These are phyloP conservation scores for Acridotheres tristis DNA, from an alignment of 2,797 vertebrate genomes.

Conservation along the genomic window DNA sequence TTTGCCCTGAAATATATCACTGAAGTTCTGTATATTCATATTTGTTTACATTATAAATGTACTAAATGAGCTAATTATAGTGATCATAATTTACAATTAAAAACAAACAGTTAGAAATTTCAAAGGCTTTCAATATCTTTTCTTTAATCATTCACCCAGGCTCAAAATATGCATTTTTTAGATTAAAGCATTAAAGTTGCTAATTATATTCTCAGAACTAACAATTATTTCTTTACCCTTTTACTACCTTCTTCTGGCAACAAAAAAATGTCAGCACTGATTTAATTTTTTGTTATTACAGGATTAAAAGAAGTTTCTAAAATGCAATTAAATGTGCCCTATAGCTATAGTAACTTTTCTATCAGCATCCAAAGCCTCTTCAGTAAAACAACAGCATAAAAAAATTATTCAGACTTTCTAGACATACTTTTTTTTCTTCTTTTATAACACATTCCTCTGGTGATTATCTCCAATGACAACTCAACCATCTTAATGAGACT, in stretches of 20 bases:
- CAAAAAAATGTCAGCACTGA: slow-evolving; percentile 85
- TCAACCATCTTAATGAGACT: slow-evolving; percentile 78
- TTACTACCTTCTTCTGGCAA: slow-evolving; percentile 88
- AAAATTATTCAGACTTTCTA: slow-evolving; percentile 70
- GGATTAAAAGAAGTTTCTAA: slow-evolving; percentile 86
- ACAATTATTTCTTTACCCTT: slow-evolving; percentile 88
- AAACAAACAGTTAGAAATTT: slow-evolving; percentile 83
- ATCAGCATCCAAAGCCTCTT: slow-evolving; percentile 79
- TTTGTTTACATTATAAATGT: slow-evolving; percentile 81
- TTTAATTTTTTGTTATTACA: slow-evolving; percentile 88
- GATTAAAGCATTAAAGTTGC: slow-evolving; percentile 88
- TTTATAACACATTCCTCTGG: slow-evolving; percentile 73
- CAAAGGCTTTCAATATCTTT: slow-evolving; percentile 84
- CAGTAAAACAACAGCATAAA: slow-evolving; percentile 81
- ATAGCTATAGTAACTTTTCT: slow-evolving; percentile 82
- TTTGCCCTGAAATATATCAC: slow-evolving; percentile 72
- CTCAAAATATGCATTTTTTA: slow-evolving; percentile 84
- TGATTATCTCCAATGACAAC: slow-evolving; percentile 81
- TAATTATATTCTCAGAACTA: slow-evolving; percentile 88
- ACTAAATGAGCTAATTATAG: slow-evolving; percentile 83
- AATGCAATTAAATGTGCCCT: slow-evolving; percentile 85
- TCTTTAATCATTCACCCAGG: slow-evolving; percentile 83
- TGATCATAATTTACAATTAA: slow-evolving; percentile 83
- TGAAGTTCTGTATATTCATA: slow-evolving; percentile 75
- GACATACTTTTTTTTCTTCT: slow-evolving; percentile 52